Percentiles rank a stretch among this genome's conserved stretches.
These are phyloP conservation scores for Ascaphus truei DNA, from an alignment of 2,113 vertebrate species.

Conservation along the genomic window DNA sequence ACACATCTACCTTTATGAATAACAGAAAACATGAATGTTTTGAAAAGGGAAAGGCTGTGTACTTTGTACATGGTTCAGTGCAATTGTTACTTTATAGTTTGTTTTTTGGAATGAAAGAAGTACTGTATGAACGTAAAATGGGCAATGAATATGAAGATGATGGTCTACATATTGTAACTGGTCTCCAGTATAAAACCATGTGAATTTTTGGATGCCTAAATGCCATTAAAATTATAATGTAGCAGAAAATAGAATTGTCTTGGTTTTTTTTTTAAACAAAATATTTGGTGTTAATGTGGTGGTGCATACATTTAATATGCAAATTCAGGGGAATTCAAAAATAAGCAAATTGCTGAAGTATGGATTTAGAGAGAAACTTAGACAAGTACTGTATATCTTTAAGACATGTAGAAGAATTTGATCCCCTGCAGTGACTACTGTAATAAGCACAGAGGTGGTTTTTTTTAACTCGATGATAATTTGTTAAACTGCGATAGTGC, in stretches of 20 bases:
- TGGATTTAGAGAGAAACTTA: too few relatives aligned
- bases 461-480: too few relatives aligned
- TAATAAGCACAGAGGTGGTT: too few relatives aligned
- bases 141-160: background rate
- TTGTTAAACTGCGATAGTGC: too few relatives aligned
- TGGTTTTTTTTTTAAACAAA: background rate
- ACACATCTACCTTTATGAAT: slow-evolving; percentile 29
- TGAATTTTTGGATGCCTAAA: slow-evolving; percentile 49
- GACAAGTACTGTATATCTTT: too few relatives aligned
- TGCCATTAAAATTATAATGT: slow-evolving; percentile 60
- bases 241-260: slow-evolving; percentile 5
- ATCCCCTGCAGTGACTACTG: too few relatives aligned
- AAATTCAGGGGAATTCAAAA: too few relatives aligned
- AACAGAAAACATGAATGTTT: slow-evolving; percentile 36
- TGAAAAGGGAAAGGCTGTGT: slow-evolving; percentile 48
- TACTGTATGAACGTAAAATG: slow-evolving; percentile 31
- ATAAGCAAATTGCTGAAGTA: too few relatives aligned
- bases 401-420: too few relatives aligned
- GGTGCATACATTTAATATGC: too few relatives aligned
- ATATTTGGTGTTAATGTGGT: too few relatives aligned
- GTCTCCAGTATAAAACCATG: slow-evolving; percentile 44
- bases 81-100: slow-evolving; percentile 51
- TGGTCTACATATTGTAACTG: slow-evolving; percentile 24
- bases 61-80: slow-evolving; percentile 50
- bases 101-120: slow-evolving; percentile 26